A percentile compares a stretch with the other conserved stretches of the same genome.
Evolutionary conservation across 2,797 vertebrate species (phyloP).

Genomic region (Sphaeramia orbicularis): DNA sequence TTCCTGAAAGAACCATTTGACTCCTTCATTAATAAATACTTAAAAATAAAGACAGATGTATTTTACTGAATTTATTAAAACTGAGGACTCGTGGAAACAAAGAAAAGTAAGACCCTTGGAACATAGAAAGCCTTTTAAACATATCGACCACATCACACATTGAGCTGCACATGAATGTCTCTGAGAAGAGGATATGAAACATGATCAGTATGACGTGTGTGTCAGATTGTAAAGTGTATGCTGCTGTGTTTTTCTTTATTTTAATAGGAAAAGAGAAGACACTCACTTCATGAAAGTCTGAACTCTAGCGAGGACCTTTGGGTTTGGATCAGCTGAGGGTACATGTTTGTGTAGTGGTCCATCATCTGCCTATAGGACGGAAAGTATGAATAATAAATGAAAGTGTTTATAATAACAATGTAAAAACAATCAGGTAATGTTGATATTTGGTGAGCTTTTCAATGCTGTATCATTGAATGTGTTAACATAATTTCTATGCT

Average conservation of each 20-base stretch:
- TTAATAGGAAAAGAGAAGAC: slow-evolving; percentile 21
- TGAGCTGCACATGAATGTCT: background rate
- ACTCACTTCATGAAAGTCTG: slow-evolving; percentile 90
- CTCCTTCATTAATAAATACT: background rate
- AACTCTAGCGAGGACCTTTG: slow-evolving; percentile 75
- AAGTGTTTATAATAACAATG: background rate
- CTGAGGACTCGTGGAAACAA: background rate
- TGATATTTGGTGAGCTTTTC: background rate
- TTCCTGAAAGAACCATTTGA: slow-evolving; percentile 71
- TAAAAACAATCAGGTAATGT: background rate
- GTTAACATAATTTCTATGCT: background rate
- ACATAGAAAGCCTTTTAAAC: background rate
- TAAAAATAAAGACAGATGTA: background rate
- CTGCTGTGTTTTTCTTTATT: background rate
- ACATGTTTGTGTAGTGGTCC: slow-evolving; percentile 92
- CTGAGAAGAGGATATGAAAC: slow-evolving; percentile 58
- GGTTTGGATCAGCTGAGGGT: slow-evolving; percentile 88
- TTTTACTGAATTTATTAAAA: background rate
- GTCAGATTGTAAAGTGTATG: background rate
- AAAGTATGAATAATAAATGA: background rate
- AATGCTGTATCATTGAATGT: background rate
- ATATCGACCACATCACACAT: background rate
- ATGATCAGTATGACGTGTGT: background rate
- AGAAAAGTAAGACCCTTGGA: background rate
- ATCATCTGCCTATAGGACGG: slow-evolving; percentile 87